Conservation (phyloP, 2,113 vertebrate genomes). For the Myotis yumanensis region DNA sequence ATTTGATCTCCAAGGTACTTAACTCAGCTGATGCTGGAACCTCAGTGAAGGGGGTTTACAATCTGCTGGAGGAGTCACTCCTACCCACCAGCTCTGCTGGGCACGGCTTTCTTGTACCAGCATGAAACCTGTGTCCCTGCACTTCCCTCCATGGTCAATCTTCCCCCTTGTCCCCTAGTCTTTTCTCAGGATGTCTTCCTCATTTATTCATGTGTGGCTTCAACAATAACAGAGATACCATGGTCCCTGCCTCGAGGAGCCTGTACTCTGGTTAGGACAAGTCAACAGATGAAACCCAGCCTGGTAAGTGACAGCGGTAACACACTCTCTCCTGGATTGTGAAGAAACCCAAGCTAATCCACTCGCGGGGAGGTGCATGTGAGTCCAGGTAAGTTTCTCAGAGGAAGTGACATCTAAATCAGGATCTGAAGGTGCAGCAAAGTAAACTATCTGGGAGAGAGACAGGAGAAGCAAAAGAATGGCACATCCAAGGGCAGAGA, state of each 20-base stretch:
- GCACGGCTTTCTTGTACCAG: background rate
- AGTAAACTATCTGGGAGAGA: background rate
- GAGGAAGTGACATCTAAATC: background rate
- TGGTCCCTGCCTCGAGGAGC: background rate
- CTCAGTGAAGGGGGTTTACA: background rate
- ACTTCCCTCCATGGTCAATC: background rate
- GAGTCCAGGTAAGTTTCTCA: background rate
- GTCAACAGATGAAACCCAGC: background rate
- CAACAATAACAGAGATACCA: background rate
- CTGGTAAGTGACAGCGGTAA: background rate
- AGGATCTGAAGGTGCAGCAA: background rate
- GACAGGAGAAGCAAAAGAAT: background rate
- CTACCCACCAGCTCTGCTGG: background rate
- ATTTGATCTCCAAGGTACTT: background rate
- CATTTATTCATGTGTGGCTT: background rate
- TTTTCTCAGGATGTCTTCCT: background rate
- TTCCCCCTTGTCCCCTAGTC: background rate
- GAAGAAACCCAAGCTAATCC: background rate
- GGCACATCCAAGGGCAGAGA: background rate
- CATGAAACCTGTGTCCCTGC: background rate
- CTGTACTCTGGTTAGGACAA: background rate
- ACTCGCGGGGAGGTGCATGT: background rate
- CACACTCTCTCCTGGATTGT: background rate
- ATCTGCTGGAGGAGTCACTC: background rate
- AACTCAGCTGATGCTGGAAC: background rate